These are phyloP conservation scores for Anguilla rostrata DNA, from an alignment of 2,113 vertebrate species.

Conservation along the genomic window DNA sequence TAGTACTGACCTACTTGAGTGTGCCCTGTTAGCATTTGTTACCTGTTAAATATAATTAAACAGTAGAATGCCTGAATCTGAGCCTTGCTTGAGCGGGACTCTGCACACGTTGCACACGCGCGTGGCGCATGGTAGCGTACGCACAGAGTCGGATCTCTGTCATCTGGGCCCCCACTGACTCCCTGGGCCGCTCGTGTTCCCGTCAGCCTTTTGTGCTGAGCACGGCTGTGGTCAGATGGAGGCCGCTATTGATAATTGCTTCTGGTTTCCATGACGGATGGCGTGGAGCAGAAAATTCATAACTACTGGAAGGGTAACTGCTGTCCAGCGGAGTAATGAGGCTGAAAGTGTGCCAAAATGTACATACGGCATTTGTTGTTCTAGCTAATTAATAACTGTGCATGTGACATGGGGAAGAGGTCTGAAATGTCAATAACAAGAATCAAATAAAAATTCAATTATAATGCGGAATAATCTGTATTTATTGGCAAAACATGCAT, in stretches of 20 bases:
- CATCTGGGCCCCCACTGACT: background rate
- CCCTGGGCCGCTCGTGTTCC: background rate
- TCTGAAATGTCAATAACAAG: background rate
- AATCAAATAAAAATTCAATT: background rate
- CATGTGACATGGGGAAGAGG: background rate
- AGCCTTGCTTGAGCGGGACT: background rate
- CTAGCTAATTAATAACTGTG: background rate
- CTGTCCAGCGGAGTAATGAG: slow-evolving; percentile 22
- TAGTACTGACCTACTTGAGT: background rate
- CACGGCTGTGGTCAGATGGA: slow-evolving; percentile 24
- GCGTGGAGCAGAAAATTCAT: slow-evolving; percentile 29
- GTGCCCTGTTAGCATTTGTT: background rate
- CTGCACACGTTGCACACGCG: background rate
- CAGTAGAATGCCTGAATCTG: background rate
- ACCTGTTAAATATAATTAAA: background rate
- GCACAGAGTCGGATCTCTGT: background rate
- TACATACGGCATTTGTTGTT: background rate
- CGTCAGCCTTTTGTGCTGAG: background rate
- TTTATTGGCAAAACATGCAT: background rate
- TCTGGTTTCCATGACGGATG: slow-evolving; percentile 35
- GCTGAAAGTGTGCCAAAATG: background rate
- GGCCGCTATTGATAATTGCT: slow-evolving; percentile 30
- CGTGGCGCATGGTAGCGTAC: background rate
- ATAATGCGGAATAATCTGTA: background rate
- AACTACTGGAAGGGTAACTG: slow-evolving; percentile 28